A percentile compares a stretch with the other conserved stretches of the same genome.
Conservation (phyloP, 1,140 invertebrate genomes). For the Luehdorfia chinensis region DNA sequence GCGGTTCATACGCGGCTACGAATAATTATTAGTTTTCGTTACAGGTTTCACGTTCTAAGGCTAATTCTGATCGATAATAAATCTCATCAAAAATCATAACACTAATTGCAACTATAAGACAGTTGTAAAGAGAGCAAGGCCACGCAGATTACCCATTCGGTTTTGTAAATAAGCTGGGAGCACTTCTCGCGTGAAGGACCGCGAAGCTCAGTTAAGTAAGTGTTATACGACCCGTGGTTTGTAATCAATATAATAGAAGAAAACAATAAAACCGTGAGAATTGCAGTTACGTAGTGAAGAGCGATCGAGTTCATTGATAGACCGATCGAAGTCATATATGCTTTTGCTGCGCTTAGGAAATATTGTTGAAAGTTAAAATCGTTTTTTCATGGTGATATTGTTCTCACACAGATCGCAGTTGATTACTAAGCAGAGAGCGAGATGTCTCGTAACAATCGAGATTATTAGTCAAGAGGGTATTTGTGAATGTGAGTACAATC, state of each 20-base stretch:
- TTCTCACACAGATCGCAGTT: neutral
- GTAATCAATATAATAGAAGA: neutral
- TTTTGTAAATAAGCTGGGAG: no score
- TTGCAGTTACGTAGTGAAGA: slow-evolving; percentile 7
- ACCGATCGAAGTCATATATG: slow-evolving; percentile 15
- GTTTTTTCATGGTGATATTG: slow-evolving; percentile 20
- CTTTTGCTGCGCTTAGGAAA: neutral
- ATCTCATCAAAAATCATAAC: neutral
- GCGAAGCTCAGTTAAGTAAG: no score
- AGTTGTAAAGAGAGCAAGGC: no score
- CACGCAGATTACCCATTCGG: no score
- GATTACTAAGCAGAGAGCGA: neutral
- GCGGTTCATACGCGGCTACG: neutral
- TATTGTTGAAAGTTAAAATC: slow-evolving; percentile 10
- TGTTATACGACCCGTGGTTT: neutral
- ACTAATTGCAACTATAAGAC: no score
- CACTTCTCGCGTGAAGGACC: no score
- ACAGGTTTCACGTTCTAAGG: neutral
- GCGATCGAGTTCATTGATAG: slow-evolving; percentile 1
- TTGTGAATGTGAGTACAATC: slow-evolving; percentile 21
- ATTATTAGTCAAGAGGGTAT: slow-evolving; percentile 27
- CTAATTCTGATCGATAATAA: neutral
- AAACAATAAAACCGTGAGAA: slow-evolving; percentile 22
- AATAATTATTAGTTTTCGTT: neutral
- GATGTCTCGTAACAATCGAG: slow-evolving; percentile 20